phyloP scores from a whole-genome alignment of 1,140 invertebrate species.

The Leptopilina boulardi region DNA sequence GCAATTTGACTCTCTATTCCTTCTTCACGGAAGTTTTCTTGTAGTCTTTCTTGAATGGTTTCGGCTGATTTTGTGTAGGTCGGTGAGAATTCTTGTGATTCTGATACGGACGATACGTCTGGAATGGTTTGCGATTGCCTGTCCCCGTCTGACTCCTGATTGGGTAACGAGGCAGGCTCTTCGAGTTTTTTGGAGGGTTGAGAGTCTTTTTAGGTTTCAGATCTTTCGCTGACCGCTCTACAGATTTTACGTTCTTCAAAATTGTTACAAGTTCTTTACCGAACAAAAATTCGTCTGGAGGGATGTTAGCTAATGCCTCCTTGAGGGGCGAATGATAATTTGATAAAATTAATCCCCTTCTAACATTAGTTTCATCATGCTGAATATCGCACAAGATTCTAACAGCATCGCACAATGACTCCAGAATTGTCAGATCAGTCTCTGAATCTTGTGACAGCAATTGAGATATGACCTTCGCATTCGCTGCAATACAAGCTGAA shows the following conservation, averaged over 20 bases:
- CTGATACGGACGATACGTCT: background rate
- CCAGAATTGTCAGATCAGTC: background rate
- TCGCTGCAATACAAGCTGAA: background rate
- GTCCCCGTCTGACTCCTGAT: background rate
- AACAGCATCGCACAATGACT: background rate
- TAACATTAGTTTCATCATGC: background rate
- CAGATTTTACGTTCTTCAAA: background rate
- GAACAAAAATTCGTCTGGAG: background rate
- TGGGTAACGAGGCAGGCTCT: background rate
- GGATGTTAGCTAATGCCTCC: background rate
- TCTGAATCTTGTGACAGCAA: background rate
- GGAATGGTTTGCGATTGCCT: background rate
- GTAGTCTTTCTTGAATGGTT: background rate
- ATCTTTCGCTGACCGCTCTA: background rate
- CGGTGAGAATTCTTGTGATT: background rate
- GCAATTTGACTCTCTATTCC: background rate
- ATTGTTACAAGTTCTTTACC: background rate
- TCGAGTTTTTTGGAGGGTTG: background rate
- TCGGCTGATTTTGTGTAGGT: background rate
- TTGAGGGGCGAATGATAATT: background rate
- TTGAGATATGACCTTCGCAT: background rate
- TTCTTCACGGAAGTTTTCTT: background rate
- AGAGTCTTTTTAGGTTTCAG: background rate
- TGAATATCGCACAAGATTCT: background rate
- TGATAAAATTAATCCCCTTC: background rate